Conservation (phyloP, 2,113 vertebrate species). For the Brachirus orientalis region DNA sequence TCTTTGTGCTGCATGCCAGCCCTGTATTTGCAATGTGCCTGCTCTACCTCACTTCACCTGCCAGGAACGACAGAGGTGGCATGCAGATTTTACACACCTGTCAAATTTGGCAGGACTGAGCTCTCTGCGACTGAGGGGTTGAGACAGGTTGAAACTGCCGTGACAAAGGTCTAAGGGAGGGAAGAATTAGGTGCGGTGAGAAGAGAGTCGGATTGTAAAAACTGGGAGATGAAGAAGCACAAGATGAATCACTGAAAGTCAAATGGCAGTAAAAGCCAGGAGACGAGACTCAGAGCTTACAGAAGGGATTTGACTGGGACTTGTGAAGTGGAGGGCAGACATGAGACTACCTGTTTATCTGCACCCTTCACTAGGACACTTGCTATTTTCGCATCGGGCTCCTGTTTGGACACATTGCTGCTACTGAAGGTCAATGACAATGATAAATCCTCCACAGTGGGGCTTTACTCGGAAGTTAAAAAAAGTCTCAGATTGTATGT, state of each 20-base stretch:
- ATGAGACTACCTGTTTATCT: slow-evolving; percentile 45
- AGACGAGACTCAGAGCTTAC: slow-evolving; percentile 48
- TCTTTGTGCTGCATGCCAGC: slow-evolving; percentile 48
- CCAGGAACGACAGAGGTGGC: slow-evolving; percentile 62
- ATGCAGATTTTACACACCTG: slow-evolving; percentile 75
- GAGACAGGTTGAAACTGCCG: slow-evolving; percentile 59
- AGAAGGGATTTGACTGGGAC: slow-evolving; percentile 28
- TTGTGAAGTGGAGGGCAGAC: slow-evolving; percentile 48
- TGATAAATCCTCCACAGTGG: slow-evolving; percentile 22
- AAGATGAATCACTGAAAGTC: slow-evolving; percentile 61
- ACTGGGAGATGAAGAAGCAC: slow-evolving; percentile 20
- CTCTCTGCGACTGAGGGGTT: slow-evolving; percentile 53
- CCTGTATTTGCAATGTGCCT: slow-evolving; percentile 40
- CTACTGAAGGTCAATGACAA: slow-evolving; percentile 35
- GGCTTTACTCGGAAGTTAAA: slow-evolving; percentile 19
- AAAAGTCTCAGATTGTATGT: slow-evolving; percentile 16
- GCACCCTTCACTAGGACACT: slow-evolving; percentile 25
- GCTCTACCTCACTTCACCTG: slow-evolving; percentile 66
- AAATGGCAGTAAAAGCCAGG: slow-evolving; percentile 55
- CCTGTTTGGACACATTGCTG: slow-evolving; percentile 35
- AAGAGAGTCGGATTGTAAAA: slow-evolving; percentile 44
- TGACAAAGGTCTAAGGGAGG: slow-evolving; percentile 54
- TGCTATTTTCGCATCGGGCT: slow-evolving; percentile 39
- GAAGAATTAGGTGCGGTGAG: slow-evolving; percentile 22
- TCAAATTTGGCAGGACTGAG: slow-evolving; percentile 67